These are phyloP conservation scores for Halcyon senegalensis DNA, from an alignment of 2,113 vertebrate species.

Conservation along the genomic window DNA sequence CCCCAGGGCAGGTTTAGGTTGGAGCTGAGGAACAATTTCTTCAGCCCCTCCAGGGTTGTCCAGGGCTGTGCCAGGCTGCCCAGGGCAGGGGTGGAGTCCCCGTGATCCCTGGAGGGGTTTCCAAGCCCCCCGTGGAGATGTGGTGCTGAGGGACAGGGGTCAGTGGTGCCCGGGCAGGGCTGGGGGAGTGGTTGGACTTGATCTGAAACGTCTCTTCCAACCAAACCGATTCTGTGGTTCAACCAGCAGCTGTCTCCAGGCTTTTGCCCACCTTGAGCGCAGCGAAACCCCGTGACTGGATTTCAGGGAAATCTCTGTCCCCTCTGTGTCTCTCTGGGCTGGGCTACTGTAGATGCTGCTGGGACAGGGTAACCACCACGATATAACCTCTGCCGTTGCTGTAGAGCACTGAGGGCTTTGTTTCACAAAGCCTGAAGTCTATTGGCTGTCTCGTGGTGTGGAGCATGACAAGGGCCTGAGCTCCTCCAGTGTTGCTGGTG, in stretches of 20 bases:
- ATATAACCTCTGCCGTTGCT: no score
- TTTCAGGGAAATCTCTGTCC: not conserved
- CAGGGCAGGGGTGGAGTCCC: no score
- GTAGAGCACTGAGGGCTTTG: not conserved
- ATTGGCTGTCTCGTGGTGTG: not conserved
- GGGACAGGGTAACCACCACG: accelerated
- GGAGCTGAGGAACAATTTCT: no score
- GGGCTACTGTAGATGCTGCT: not conserved
- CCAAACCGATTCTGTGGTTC: not conserved
- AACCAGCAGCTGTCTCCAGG: not conserved
- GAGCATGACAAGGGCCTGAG: not conserved
- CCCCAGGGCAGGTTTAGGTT: no score
- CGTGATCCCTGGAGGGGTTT: no score
- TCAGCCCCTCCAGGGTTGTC: no score
- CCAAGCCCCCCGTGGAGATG: no score
- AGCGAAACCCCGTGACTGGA: accelerated
- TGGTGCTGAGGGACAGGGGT: no score
- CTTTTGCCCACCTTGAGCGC: not conserved
- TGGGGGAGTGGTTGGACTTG: no score
- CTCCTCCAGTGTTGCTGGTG: not conserved
- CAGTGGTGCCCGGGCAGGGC: no score
- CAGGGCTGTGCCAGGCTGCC: no score
- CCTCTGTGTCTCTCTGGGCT: not conserved
- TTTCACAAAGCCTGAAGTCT: not conserved
- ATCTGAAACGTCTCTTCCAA: no score